Evolutionary conservation across 2,797 vertebrate species (phyloP).

Genomic region (Poeciliopsis infans): DNA sequence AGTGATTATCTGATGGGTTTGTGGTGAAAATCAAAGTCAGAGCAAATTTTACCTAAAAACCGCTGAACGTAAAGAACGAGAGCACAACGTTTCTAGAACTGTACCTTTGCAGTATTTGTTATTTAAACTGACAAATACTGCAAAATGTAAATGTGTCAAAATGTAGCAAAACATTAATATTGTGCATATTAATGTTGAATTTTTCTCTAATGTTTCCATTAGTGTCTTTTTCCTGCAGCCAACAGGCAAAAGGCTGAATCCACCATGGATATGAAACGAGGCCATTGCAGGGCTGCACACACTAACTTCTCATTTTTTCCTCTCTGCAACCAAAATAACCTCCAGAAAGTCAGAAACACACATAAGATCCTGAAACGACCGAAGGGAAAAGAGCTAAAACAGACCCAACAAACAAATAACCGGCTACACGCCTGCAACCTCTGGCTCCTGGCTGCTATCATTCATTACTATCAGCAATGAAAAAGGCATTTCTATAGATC

Average conservation of each 20-base stretch:
- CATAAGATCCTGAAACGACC: neutral
- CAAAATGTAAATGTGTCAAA: neutral
- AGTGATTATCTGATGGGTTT: constrained; percentile 28
- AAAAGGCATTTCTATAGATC: constrained; percentile 6
- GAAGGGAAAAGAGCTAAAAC: neutral
- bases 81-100: neutral
- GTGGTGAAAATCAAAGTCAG: constrained; percentile 27
- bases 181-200: too few species aligned
- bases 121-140: neutral
- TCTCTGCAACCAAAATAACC: neutral
- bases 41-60: neutral
- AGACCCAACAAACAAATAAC: neutral
- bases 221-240: neutral
- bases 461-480: constrained; percentile 15
- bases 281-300: neutral
- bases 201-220: neutral
- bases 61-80: neutral
- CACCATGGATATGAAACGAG: neutral
- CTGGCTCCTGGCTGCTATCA: neutral
- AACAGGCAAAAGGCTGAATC: neutral
- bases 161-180: neutral
- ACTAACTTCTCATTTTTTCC: neutral
- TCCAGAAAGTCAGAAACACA: neutral
- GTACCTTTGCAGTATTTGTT: neutral
- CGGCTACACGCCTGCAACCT: neutral